A percentile compares a stretch with the other conserved stretches of the same genome.
Conservation (phyloP, 2,113 vertebrate species). For the Tinamus guttatus region DNA sequence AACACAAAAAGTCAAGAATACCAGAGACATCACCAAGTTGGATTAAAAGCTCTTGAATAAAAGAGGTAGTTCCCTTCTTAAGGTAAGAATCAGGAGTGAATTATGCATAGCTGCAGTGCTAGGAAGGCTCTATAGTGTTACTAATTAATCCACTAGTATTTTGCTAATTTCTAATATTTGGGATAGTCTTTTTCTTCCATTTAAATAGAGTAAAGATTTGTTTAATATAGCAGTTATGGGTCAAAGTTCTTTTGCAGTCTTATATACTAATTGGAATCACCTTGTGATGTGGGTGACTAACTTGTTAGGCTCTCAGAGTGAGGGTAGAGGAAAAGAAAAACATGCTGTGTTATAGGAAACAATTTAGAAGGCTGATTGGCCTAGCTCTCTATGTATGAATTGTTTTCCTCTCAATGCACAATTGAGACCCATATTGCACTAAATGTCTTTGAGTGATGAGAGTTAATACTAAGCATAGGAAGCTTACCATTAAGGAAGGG, state of each 20-base stretch:
- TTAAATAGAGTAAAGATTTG: neutral
- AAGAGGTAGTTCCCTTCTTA: neutral
- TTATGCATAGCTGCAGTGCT: neutral
- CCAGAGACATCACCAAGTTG: neutral
- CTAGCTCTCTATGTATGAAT: constrained; percentile 5
- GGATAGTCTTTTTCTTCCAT: neutral
- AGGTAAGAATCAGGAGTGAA: neutral
- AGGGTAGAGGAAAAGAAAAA: constrained; percentile 30
- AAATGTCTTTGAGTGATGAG: neutral
- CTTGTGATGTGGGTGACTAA: neutral
- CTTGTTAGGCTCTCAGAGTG: neutral
- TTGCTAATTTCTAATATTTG: constrained; percentile 8
- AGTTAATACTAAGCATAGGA: neutral
- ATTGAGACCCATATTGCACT: neutral
- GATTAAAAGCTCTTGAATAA: constrained; percentile 19
- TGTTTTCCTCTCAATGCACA: neutral
- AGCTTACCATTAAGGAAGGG: neutral
- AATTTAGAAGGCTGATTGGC: constrained; percentile 18
- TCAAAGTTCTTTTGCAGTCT: neutral
- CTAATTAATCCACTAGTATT: neutral
- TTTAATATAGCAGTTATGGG: neutral
- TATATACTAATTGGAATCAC: constrained; percentile 16
- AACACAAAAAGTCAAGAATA: neutral
- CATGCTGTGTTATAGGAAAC: neutral
- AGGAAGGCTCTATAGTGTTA: neutral